Percentiles rank a stretch among this genome's conserved stretches.
Conservation (phyloP, 2,113 vertebrate genomes). For the Lepus europaeus region DNA sequence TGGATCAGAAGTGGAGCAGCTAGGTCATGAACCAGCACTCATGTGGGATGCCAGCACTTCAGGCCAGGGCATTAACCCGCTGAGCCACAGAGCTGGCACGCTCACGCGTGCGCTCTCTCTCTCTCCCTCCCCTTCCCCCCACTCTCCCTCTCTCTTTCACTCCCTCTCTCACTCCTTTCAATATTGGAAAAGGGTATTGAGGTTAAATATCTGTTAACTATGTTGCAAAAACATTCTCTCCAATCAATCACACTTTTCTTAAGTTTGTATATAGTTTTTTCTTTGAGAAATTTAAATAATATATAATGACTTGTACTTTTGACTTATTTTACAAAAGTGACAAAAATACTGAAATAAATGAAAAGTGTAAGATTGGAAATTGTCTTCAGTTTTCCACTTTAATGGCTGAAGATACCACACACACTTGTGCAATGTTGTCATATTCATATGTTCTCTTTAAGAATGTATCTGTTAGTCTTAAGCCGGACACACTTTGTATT, state of each 20-base stretch:
- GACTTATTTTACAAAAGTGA: slow-evolving; percentile 67
- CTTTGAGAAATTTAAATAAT: slow-evolving; percentile 77
- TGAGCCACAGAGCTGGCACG: too few relatives aligned
- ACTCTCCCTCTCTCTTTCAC: too few relatives aligned
- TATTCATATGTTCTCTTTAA: slow-evolving; percentile 99
- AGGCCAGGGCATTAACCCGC: too few relatives aligned
- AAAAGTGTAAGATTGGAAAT: not conserved
- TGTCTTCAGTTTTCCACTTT: slow-evolving; percentile 89
- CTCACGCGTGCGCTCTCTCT: too few relatives aligned
- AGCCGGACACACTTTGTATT: slow-evolving; percentile 96
- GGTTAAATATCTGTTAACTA: not conserved
- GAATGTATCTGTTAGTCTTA: slow-evolving; percentile 97
- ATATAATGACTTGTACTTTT: slow-evolving; percentile 66
- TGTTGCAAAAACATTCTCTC: not conserved
- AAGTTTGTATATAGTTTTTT: not conserved
- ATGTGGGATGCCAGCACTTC: too few relatives aligned
- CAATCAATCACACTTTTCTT: not conserved
- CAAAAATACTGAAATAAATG: slow-evolving; percentile 56
- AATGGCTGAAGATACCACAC: slow-evolving; percentile 94
- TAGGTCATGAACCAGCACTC: too few relatives aligned
- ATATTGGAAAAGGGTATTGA: not conserved
- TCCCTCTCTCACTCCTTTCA: not conserved
- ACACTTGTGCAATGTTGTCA: slow-evolving; percentile 98
- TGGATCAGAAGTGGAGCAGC: too few relatives aligned
- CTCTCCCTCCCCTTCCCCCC: too few relatives aligned